Conservation (phyloP, 1,140 invertebrate species). For the Neotoxoptera formosana region DNA sequence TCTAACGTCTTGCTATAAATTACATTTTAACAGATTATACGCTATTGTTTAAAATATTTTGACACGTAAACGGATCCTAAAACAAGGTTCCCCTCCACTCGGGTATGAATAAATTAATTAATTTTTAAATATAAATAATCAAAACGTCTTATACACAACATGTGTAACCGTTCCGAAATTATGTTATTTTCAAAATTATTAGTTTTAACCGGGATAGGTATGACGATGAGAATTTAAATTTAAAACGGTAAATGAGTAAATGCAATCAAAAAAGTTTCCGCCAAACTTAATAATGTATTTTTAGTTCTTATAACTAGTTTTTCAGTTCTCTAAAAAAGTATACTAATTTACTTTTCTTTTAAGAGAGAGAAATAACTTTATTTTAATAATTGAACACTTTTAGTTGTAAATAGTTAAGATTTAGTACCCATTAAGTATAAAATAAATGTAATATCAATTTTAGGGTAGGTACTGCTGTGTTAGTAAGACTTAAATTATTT, state of each 20-base stretch:
- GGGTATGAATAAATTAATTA: background rate
- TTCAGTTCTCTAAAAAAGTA: background rate
- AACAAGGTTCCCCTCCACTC: background rate
- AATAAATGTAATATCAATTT: background rate
- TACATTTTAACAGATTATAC: background rate
- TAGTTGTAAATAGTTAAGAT: background rate
- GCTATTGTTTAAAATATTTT: slow-evolving; percentile 3
- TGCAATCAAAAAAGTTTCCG: background rate
- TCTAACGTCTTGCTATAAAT: background rate
- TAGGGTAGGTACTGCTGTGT: too few species aligned
- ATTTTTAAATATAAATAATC: background rate
- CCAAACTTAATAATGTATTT: background rate
- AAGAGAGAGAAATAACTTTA: background rate
- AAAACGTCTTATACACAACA: too few species aligned
- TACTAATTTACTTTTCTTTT: background rate
- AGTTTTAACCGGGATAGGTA: background rate
- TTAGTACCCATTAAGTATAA: background rate
- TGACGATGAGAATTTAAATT: background rate
- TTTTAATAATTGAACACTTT: background rate
- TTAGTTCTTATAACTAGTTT: background rate
- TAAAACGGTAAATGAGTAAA: background rate
- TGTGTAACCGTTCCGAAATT: background rate
- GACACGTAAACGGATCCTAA: background rate
- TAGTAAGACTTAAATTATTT: background rate
- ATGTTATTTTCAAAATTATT: background rate